Conservation (phyloP, 2,797 vertebrate genomes). For the Heliangelus exortis region DNA sequence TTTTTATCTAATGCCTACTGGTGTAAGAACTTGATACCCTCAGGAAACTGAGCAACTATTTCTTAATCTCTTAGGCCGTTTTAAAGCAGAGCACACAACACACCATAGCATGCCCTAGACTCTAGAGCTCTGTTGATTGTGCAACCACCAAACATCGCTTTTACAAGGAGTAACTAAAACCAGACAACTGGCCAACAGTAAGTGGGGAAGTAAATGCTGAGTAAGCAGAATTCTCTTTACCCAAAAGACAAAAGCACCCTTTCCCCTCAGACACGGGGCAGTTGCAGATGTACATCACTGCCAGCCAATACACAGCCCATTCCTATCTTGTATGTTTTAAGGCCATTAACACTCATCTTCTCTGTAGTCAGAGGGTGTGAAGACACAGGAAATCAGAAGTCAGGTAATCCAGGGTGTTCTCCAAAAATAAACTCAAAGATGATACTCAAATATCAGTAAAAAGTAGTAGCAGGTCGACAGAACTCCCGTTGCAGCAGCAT, state of each 20-base stretch:
- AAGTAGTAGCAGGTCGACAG: neutral
- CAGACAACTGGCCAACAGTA: neutral
- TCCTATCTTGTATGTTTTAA: neutral
- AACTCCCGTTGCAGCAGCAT: neutral
- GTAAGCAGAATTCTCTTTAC: neutral
- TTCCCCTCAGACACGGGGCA: neutral
- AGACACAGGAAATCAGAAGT: neutral
- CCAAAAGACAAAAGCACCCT: neutral
- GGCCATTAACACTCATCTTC: neutral
- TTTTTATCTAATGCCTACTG: neutral
- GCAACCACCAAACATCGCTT: neutral
- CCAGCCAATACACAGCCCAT: neutral
- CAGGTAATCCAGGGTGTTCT: neutral
- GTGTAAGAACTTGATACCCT: neutral
- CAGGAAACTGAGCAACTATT: neutral
- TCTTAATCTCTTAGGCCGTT: neutral
- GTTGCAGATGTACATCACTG: fast-evolving
- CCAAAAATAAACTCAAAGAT: neutral
- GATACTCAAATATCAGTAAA: neutral
- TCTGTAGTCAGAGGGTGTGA: neutral
- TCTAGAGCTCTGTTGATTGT: neutral
- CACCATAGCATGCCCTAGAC: neutral
- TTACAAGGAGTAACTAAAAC: neutral
- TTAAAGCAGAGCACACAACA: neutral
- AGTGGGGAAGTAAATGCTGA: neutral